Evolutionary conservation across 2,888 invertebrate species (phyloP), one percentile per base, ranked within the genome.

Genomic region (Drosophila anomalata): DNA sequence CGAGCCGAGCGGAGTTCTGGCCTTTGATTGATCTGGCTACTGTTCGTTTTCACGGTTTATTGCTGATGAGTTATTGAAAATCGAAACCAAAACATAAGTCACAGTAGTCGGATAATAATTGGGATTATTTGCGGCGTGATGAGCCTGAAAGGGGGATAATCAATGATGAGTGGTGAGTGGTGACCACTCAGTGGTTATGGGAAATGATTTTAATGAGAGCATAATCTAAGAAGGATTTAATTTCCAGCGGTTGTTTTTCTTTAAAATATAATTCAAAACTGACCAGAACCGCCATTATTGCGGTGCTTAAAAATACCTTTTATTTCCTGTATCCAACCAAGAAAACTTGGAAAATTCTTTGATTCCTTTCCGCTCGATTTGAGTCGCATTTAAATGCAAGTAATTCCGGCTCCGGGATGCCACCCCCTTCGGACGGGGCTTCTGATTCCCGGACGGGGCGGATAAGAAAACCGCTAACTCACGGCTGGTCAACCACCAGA

Each of bases 321-420:
- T 3, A 14, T 39, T 46, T n/a, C 11, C 33, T 36, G 11, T 48
- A 60, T 41, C n/a, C n/a, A 17, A 14, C 6, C 2, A 14, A 2
- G 1, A 36, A 31, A 50, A 46, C 14, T 3, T 20, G 20, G 22
- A 36, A 17, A n/a, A 52, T 47, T 39, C 41, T 17, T 42, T 17
- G n/a, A 48, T 54, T 61, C 63, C 86, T 85, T 90, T 90, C 89
- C 87, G 87, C 86, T 89, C 90, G 88, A 91, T 90, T 91, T 90
- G 86, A 78, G 87, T 79, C 80, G 75, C 86, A 88, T 88, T 89
- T 79, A 88, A 80, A 71, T 76, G 88, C 87, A 88, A 86, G 89
- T 90, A 87, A 90, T 87, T 78, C 76, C 54, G 44, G 29, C 71
- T 69, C 17, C 24, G 36, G 66, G 48, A 50, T 9, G 46, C 50